A percentile compares a stretch with the other conserved stretches of the same genome.
phyloP scores from a whole-genome alignment of 2,113 vertebrate genomes.

The Thinocorus orbignyianus region DNA sequence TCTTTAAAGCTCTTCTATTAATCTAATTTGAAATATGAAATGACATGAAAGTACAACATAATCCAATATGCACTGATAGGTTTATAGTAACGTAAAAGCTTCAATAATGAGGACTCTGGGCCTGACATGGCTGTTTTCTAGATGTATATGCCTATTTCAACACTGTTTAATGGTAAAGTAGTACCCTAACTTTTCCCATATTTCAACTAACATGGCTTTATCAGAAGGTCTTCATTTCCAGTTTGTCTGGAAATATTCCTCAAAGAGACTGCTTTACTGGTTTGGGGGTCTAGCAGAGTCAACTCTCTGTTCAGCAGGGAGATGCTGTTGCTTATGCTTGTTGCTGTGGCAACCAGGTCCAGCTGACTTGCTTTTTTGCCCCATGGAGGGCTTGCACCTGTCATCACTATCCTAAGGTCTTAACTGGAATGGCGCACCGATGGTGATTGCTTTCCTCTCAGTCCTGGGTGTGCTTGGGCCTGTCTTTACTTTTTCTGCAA shows the following conservation, averaged over 20 bases:
- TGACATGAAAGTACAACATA: background rate
- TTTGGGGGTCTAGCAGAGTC: too few relatives aligned
- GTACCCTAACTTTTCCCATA: background rate
- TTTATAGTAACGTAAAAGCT: background rate
- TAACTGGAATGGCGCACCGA: background rate
- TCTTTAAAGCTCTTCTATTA: background rate
- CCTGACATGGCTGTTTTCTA: background rate
- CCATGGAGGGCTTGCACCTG: too few relatives aligned
- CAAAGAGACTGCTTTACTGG: background rate
- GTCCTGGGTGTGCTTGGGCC: background rate
- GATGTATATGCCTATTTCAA: fast-evolving
- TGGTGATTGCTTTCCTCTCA: background rate
- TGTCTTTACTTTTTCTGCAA: background rate
- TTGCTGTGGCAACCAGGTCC: too few relatives aligned
- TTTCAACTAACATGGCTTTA: background rate
- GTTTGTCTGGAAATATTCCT: background rate
- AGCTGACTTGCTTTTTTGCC: too few relatives aligned
- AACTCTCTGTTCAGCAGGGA: too few relatives aligned
- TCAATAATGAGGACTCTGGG: background rate
- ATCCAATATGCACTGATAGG: background rate
- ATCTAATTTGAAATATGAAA: background rate
- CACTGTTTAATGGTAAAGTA: background rate
- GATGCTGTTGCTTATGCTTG: too few relatives aligned
- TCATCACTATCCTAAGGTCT: background rate
- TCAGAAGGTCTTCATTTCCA: background rate